Evolutionary conservation across 2,888 invertebrate genomes (phyloP), one percentile per base, ranked within the genome.

Genomic region (Agrotis puta): DNA sequence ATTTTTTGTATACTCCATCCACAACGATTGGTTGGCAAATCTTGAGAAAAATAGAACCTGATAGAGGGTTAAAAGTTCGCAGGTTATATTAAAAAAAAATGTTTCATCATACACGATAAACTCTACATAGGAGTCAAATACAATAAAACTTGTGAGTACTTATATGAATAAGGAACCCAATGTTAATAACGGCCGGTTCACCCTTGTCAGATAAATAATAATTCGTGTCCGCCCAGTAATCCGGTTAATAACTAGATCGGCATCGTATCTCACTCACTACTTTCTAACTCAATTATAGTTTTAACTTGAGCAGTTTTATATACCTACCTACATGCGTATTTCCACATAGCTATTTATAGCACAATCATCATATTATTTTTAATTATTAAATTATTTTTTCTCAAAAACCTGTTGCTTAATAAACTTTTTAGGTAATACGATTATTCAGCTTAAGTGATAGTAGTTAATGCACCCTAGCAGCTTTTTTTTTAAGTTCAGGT

Each of bases 191-290:
- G 0, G 4, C 56, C 56, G 45, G 13, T 53, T 43, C 72, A 65
- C 51, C 39, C 70, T 62, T 48, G 56, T 9, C 64, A 48, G 39
- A 77, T 84, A 39, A 39, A 39, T 39, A 39, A 39, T 39, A 81
- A 81, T 82, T 79, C 87, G 77, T 82, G 58, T 39, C 47, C 79
- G 78, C 86, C 83, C 81, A 63, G 70, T 77, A 78, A 88, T 85
- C 81, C 82, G 83, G 81, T 77, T 72, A 81, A 81, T 83, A 88
- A 88, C 88, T 88, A 83, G 89, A 87, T 85, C 88, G 84, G 73
- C 67, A 69, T 84, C 77, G 81, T 83, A 81, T 81, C 85, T 86
- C 74, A 81, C 86, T 85, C 77, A 80, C 85, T 85, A 82, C 86
- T 88, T 88, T 83, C 83, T 82, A 83, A 85, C 85, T 77, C 81